These are phyloP conservation scores for Onychorhynchus coronatus DNA, from an alignment of 2,113 vertebrate species.

Conservation along the genomic window DNA sequence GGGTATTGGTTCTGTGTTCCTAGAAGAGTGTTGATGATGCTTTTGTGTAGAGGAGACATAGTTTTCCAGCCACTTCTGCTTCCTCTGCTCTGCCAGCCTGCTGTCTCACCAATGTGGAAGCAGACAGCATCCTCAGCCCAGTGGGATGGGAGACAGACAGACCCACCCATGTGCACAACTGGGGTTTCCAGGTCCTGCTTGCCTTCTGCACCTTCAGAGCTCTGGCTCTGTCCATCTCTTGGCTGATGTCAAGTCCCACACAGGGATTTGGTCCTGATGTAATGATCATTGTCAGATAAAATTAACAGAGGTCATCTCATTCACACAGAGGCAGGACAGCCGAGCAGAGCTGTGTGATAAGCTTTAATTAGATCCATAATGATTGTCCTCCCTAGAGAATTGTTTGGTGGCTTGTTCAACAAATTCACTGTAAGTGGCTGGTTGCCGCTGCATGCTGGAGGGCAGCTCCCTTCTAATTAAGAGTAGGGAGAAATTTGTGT, in stretches of 20 bases:
- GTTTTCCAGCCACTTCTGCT: neutral
- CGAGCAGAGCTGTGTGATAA: neutral
- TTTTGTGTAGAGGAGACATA: neutral
- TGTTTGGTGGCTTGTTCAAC: neutral
- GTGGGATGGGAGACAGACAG: neutral
- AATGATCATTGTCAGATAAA: neutral
- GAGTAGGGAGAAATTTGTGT: neutral
- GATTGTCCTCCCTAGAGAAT: neutral
- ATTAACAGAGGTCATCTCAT: neutral
- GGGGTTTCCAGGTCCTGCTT: neutral
- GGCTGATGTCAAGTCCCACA: rapidly evolving
- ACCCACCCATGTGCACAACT: neutral
- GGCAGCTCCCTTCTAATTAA: neutral
- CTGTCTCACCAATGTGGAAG: neutral
- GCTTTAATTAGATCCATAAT: constrained; percentile 34
- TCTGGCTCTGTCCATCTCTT: neutral
- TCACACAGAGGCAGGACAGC: neutral
- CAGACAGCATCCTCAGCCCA: rapidly evolving
- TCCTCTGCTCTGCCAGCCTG: neutral
- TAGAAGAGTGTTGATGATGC: neutral
- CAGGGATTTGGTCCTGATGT: neutral
- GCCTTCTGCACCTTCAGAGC: neutral
- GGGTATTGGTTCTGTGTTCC: neutral
- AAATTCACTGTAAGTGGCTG: neutral
- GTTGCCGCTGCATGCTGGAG: rapidly evolving